Percentiles rank a stretch among this genome's conserved stretches.
These are phyloP conservation scores for Cygnus buccinator DNA, from an alignment of 2,113 vertebrate genomes.

Conservation along the genomic window DNA sequence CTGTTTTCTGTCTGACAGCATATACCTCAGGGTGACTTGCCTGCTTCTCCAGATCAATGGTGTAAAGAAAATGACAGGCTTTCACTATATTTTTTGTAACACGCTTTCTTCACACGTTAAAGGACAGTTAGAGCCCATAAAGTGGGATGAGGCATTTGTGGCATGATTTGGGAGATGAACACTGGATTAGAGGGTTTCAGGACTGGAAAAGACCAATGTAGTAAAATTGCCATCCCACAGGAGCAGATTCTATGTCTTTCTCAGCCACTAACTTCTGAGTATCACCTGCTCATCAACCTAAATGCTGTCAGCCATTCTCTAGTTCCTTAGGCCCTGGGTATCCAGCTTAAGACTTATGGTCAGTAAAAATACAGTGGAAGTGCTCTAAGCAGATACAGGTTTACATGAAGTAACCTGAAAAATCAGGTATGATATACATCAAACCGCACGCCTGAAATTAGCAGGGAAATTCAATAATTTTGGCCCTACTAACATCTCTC, in stretches of 20 bases:
- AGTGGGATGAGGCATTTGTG: not conserved
- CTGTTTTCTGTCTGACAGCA: not conserved
- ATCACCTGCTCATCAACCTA: not conserved
- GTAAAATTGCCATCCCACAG: not conserved
- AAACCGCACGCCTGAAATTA: not conserved
- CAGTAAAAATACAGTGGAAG: not conserved
- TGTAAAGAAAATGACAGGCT: slow-evolving; percentile 1
- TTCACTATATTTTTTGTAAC: not conserved
- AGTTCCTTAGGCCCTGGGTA: not conserved
- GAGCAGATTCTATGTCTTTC: not conserved
- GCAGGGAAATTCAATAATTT: not conserved
- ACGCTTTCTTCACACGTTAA: not conserved
- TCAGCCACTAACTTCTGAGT: not conserved
- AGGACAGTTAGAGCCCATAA: not conserved
- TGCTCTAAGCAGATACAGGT: not conserved
- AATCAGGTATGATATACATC: not conserved
- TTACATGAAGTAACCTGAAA: not conserved
- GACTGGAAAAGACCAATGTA: not conserved
- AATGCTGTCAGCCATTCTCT: not conserved
- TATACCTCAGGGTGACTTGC: not conserved
- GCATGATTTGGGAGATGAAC: not conserved
- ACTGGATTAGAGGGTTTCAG: not conserved
- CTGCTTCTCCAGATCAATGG: not conserved
- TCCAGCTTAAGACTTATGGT: not conserved
- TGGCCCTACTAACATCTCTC: not conserved